Conservation (phyloP, 2,888 invertebrate genomes). For the Cylindroiulus punctatus region DNA sequence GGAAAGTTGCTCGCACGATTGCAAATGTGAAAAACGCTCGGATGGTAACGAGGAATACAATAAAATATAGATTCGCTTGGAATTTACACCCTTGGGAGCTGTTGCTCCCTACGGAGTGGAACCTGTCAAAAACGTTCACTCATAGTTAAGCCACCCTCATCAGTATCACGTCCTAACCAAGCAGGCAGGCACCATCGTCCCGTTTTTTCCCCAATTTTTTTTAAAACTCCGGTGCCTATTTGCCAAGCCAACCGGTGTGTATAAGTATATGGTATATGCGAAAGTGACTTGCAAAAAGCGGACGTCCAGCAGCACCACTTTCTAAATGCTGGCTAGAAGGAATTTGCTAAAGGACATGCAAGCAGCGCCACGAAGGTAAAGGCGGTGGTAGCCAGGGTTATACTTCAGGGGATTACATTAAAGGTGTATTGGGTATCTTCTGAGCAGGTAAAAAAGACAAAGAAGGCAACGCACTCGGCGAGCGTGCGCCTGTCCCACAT, state of each 20-base stretch:
- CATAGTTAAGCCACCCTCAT: conserved; percentile 38
- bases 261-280: conserved; percentile 31
- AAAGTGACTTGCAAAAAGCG: conserved; percentile 38
- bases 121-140: conserved; percentile 47
- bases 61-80: conserved; percentile 46
- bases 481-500: conserved; percentile 30
- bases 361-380: background rate
- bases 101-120: conserved; percentile 47
- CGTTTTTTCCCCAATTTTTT: background rate
- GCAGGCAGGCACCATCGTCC: conserved; percentile 20
- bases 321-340: conserved; percentile 1
- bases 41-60: conserved; percentile 23
- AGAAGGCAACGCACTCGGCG: conserved; percentile 25
- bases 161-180: conserved; percentile 42
- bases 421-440: conserved; percentile 25
- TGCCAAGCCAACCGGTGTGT: conserved; percentile 15
- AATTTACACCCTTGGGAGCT: conserved; percentile 48
- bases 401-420: conserved; percentile 20
- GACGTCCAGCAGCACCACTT: conserved; percentile 26
- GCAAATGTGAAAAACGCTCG: background rate
- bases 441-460: conserved; percentile 27
- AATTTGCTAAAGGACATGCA: background rate
- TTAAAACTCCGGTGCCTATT: background rate
- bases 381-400: conserved; percentile 3
- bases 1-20: background rate